These are phyloP conservation scores for Paramacrobiotus metropolitanus DNA, from an alignment of 1,140 invertebrate genomes.

Conservation along the genomic window DNA sequence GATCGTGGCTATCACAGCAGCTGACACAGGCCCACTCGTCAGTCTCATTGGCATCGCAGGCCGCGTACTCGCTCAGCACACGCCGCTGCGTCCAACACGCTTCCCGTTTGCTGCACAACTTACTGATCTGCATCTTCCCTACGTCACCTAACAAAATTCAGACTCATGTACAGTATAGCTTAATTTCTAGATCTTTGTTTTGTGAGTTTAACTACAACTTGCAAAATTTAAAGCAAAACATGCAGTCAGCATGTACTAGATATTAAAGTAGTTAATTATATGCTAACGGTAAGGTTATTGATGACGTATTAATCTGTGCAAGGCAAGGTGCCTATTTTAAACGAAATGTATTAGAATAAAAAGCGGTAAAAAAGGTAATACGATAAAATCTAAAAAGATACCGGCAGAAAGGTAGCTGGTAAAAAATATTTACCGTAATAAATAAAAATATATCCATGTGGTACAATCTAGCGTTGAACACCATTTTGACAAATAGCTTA, in stretches of 20 bases:
- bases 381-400: too few relatives aligned
- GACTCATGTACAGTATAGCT: too few relatives aligned
- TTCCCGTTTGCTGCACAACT: not conserved
- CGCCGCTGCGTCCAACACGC: not conserved
- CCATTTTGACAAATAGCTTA: too few relatives aligned
- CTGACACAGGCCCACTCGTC: not conserved
- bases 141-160: not conserved
- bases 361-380: too few relatives aligned
- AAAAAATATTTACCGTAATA: too few relatives aligned
- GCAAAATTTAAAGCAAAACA: not conserved
- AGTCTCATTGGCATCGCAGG: not conserved
- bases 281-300: not conserved
- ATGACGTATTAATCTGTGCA: too few relatives aligned
- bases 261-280: not conserved
- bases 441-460: too few relatives aligned
- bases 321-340: too few relatives aligned
- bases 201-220: not conserved
- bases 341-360: too few relatives aligned
- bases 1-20: not conserved
- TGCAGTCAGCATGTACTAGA: not conserved
- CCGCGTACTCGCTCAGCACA: not conserved
- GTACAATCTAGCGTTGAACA: too few relatives aligned
- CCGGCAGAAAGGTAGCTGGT: too few relatives aligned
- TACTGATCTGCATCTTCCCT: not conserved
- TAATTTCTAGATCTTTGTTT: not conserved